Evolutionary conservation across 1,140 invertebrate genomes (phyloP).

Genomic region (Zophobas morio): DNA sequence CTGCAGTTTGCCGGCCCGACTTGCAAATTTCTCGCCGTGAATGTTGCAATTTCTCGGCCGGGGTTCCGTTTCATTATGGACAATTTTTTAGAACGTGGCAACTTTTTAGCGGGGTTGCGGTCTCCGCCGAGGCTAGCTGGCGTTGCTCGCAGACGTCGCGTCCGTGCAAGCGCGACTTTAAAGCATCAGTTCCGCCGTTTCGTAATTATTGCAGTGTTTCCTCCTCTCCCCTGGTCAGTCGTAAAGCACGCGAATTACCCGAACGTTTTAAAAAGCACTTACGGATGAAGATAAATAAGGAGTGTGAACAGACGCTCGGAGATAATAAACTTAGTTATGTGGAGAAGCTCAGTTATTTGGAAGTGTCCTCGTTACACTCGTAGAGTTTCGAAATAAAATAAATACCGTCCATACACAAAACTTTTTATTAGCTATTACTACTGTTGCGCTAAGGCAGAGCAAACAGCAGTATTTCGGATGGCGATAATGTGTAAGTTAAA

Average conservation of each 20-base stretch:
- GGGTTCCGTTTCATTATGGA: too few species aligned
- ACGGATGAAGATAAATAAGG: slow-evolving; percentile 25
- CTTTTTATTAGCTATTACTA: slow-evolving; percentile 41
- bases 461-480: slow-evolving; percentile 19
- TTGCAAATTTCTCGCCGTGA: too few species aligned
- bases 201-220: too few species aligned
- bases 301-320: slow-evolving; percentile 37
- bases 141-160: too few species aligned
- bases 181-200: background rate
- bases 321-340: slow-evolving; percentile 36
- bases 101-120: too few species aligned
- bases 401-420: slow-evolving; percentile 39
- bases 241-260: slow-evolving; percentile 12
- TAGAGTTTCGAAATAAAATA: slow-evolving; percentile 41
- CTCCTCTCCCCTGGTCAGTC: background rate
- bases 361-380: slow-evolving; percentile 33
- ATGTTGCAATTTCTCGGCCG: too few species aligned
- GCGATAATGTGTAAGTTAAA: slow-evolving; percentile 42
- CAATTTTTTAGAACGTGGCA: too few species aligned
- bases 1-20: too few species aligned
- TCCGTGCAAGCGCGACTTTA: too few species aligned
- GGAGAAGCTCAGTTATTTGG: background rate
- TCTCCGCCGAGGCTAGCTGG: too few species aligned
- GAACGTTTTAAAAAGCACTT: slow-evolving; percentile 16
- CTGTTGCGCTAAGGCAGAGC: slow-evolving; percentile 30